Evolutionary conservation across 2,113 vertebrate species (phyloP).

Genomic region (Melospiza melodia): DNA sequence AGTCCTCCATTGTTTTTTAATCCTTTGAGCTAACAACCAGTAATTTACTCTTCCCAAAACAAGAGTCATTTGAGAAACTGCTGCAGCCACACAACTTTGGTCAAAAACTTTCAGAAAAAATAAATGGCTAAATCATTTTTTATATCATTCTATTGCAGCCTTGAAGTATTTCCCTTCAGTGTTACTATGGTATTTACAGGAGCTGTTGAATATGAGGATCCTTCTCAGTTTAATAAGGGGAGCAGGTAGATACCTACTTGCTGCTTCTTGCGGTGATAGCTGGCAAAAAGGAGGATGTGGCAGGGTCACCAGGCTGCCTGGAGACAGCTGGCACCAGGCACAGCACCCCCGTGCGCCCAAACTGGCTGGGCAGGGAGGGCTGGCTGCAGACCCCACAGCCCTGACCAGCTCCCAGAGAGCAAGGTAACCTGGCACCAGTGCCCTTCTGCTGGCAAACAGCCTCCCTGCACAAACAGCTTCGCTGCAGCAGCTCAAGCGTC

Average conservation of each 20-base stretch:
- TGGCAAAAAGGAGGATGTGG: background rate
- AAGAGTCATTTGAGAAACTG: background rate
- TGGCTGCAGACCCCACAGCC: background rate
- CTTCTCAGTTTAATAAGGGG: background rate
- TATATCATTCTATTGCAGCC: rapidly evolving
- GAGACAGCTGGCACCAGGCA: rapidly evolving
- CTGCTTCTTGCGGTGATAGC: background rate
- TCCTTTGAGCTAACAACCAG: background rate
- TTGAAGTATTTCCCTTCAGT: background rate
- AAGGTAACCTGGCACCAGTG: background rate
- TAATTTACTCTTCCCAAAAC: background rate
- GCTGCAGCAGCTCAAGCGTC: background rate
- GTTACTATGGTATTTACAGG: background rate
- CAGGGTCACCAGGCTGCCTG: background rate
- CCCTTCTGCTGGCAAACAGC: background rate
- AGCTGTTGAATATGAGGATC: background rate
- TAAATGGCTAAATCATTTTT: background rate
- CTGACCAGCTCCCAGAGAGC: background rate
- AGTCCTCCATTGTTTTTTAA: background rate
- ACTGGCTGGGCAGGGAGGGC: background rate
- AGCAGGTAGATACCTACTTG: background rate
- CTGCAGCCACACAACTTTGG: background rate
- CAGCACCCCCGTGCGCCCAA: rapidly evolving
- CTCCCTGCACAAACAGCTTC: background rate
- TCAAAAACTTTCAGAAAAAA: background rate